Percentiles rank a stretch among this genome's conserved stretches.
These are phyloP conservation scores for Dendroctonus valens DNA, from an alignment of 1,140 invertebrate genomes.

Conservation along the genomic window DNA sequence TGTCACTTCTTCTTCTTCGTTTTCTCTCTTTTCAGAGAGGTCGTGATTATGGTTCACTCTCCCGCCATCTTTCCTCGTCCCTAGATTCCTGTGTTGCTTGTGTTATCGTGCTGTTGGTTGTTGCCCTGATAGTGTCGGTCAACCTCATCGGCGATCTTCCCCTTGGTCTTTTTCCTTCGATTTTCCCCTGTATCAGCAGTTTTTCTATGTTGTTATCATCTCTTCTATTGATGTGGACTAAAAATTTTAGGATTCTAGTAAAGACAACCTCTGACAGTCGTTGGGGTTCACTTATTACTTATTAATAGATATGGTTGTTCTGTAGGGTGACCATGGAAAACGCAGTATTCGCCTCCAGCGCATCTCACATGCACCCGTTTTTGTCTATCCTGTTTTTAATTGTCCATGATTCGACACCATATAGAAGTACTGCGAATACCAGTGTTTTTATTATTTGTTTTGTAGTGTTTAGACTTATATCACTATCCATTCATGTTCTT, in stretches of 20 bases:
- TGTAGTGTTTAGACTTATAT: too few species aligned
- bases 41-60: too few species aligned
- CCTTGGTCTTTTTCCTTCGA: neutral
- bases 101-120: neutral
- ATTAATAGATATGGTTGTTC: neutral
- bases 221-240: neutral
- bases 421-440: too few species aligned
- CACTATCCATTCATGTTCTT: too few species aligned
- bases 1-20: too few species aligned
- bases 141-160: neutral
- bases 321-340: neutral
- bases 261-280: too few species aligned
- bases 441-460: too few species aligned
- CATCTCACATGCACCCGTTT: neutral
- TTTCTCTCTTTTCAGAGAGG: too few species aligned
- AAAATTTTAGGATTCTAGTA: neutral
- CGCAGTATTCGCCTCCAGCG: conserved; percentile 1
- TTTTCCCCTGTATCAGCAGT: neutral
- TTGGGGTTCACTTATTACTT: neutral
- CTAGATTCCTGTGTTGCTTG: neutral
- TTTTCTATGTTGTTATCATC: neutral
- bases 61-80: neutral
- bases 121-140: neutral
- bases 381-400: neutral
- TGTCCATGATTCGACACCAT: too few species aligned